Percentiles rank a stretch among this genome's conserved stretches.
These are phyloP conservation scores for Rachycentron canadum DNA, from an alignment of 2,797 vertebrate genomes.

Conservation along the genomic window DNA sequence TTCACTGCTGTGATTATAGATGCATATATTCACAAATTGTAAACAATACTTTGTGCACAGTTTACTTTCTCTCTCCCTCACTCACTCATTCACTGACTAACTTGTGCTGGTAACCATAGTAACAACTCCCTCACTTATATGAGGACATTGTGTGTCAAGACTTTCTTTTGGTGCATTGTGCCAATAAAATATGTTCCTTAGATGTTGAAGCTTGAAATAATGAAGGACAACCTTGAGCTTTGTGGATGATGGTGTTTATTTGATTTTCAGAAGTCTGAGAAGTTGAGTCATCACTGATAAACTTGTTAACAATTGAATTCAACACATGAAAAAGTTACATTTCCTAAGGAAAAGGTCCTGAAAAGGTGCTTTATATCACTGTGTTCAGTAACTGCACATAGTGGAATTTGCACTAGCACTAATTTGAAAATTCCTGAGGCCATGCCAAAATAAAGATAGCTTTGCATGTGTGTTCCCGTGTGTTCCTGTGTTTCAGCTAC, in stretches of 20 bases:
- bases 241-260: conserved; percentile 1
- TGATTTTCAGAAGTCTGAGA: background rate
- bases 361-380: background rate
- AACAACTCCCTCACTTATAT: conserved; percentile 61
- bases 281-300: background rate
- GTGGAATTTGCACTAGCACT: background rate
- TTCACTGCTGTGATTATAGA: conserved; percentile 23
- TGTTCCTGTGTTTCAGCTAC: background rate
- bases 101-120: conserved; percentile 69
- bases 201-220: conserved; percentile 32
- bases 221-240: conserved; percentile 39
- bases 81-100: conserved; percentile 24
- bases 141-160: conserved; percentile 54
- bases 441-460: background rate
- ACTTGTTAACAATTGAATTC: background rate
- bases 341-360: background rate
- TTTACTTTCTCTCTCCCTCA: conserved; percentile 20
- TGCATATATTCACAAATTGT: conserved; percentile 37
- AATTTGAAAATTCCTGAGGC: background rate
- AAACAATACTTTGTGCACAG: conserved; percentile 25
- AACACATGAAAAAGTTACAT: background rate
- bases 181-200: conserved; percentile 34
- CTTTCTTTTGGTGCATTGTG: conserved; percentile 50
- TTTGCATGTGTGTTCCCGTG: background rate
- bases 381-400: background rate